Conservation (phyloP, 2,888 invertebrate genomes). For the Thereva unica region DNA sequence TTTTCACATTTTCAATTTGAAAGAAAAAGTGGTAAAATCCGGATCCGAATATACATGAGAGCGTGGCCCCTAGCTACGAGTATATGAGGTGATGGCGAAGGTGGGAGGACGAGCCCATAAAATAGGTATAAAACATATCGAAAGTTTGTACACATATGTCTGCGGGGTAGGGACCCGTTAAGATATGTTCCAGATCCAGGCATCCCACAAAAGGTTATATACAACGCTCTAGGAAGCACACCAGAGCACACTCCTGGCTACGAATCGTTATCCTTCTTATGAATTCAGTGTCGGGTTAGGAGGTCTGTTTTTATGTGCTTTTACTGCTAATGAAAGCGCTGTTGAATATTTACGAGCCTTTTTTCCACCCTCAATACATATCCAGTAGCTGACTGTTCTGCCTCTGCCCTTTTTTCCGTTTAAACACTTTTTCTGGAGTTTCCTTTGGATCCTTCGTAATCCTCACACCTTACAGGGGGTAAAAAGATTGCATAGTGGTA, state of each 20-base stretch:
- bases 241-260: neutral
- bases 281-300: conserved; percentile 25
- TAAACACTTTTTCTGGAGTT: too few species aligned
- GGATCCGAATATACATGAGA: neutral
- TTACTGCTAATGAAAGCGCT: conserved; percentile 37
- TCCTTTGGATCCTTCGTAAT: too few species aligned
- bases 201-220: too few species aligned
- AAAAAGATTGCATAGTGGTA: too few species aligned
- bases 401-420: too few species aligned
- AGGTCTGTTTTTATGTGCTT: conserved; percentile 32
- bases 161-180: neutral
- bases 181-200: neutral
- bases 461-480: too few species aligned
- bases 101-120: conserved; percentile 30
- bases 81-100: conserved; percentile 9
- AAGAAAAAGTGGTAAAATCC: conserved; percentile 24
- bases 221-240: too few species aligned
- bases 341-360: conserved; percentile 38
- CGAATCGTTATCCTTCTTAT: conserved; percentile 10
- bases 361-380: conserved; percentile 5
- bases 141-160: conserved; percentile 22
- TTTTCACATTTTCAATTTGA: conserved; percentile 27
- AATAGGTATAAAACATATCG: conserved; percentile 37
- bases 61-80: conserved; percentile 2
- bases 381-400: too few species aligned